Evolutionary conservation across 2,797 vertebrate genomes (phyloP).

Genomic region (Arctocebus calabarensis): DNA sequence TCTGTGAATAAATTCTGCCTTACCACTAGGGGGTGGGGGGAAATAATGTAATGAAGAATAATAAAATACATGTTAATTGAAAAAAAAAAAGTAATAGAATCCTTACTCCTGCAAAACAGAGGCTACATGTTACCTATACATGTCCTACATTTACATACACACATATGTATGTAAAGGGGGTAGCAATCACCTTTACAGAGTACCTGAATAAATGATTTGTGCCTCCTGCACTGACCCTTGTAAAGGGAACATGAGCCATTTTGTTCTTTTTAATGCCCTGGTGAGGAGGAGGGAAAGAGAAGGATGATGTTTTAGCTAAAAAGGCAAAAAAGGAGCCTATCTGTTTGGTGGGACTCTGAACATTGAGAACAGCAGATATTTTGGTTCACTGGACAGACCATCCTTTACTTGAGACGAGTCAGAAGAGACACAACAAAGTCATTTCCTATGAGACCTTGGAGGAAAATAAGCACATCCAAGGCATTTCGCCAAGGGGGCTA

Average conservation of each 20-base stretch:
- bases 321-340: neutral
- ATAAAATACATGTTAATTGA: too few relatives aligned
- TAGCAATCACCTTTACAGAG: neutral
- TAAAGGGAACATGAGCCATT: neutral
- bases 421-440: neutral
- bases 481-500: neutral
- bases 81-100: neutral
- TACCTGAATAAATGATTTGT: neutral
- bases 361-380: neutral
- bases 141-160: rapidly evolving
- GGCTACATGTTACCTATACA: neutral
- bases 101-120: neutral
- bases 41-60: too few relatives aligned
- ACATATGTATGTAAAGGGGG: rapidly evolving
- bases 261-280: neutral
- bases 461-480: neutral
- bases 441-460: neutral
- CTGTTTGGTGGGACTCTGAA: neutral
- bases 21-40: too few relatives aligned
- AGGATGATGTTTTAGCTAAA: neutral
- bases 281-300: neutral
- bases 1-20: too few relatives aligned
- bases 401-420: neutral
- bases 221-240: neutral
- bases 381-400: neutral